Percentiles rank a stretch among this genome's conserved stretches.
phyloP scores from a whole-genome alignment of 2,888 invertebrate genomes.

The Parelbella ahira region DNA sequence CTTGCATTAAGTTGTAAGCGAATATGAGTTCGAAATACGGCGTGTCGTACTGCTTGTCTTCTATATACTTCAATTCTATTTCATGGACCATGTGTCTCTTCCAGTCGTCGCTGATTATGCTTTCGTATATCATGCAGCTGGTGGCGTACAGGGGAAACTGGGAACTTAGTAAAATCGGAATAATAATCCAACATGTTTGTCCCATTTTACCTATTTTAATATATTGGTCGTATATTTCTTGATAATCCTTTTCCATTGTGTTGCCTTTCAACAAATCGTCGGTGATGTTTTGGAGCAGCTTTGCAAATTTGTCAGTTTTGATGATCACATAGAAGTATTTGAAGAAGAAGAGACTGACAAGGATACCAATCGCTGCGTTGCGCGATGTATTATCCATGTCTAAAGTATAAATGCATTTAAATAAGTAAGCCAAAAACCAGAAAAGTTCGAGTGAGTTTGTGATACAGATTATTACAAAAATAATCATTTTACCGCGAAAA shows the following conservation, averaged over 20 bases:
- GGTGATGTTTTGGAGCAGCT: constrained; percentile 47
- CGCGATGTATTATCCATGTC: constrained; percentile 53
- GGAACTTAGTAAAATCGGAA: constrained; percentile 44
- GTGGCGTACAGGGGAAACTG: constrained; percentile 55
- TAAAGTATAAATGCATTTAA: constrained; percentile 41
- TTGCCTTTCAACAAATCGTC: constrained; percentile 50
- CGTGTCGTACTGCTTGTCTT: constrained; percentile 51
- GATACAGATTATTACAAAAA: constrained; percentile 34
- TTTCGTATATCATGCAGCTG: constrained; percentile 44
- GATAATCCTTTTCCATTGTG: constrained; percentile 44
- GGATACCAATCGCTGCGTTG: constrained; percentile 47
- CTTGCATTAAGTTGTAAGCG: constrained; percentile 47
- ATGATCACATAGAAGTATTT: constrained; percentile 50
- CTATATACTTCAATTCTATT: constrained; percentile 50
- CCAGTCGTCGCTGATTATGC: constrained; percentile 44
- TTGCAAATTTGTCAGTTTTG: constrained; percentile 43
- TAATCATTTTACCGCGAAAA: constrained; percentile 32
- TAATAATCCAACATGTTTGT: constrained; percentile 48
- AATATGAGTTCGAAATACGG: constrained; percentile 58
- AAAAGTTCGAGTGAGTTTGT: constrained; percentile 44
- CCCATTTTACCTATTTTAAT: constrained; percentile 46
- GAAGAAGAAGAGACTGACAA: constrained; percentile 50
- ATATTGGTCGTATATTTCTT: constrained; percentile 45
- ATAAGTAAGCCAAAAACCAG: constrained; percentile 50
- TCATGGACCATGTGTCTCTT: constrained; percentile 54